Base-by-base conservation (phyloP, 1,140 invertebrate species). In the Papilio glaucus region DNA sequence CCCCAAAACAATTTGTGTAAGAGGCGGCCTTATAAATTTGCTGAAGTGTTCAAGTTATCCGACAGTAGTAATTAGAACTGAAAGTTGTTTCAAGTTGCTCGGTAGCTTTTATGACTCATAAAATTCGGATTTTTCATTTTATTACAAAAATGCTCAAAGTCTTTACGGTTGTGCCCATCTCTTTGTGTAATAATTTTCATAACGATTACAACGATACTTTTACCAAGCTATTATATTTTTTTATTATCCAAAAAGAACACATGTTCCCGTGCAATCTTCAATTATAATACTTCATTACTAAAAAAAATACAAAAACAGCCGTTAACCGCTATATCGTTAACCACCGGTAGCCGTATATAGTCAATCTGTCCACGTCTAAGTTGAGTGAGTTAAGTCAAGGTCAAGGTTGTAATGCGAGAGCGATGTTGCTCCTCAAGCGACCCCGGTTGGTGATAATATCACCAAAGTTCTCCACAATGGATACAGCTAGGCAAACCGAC, bases 101-200 rank as follows among this genome's bases (percentile, higher is more conserved):
- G 70, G 57, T 72, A 33, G 41, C 39, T 72, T 72, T 72, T 72
- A 72, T 63, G 41, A 63, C n/a, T 62, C 26, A 63, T 72, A 72
- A 72, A 72, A 45, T 45, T 33, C 60, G 41, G 60, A 61, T 62
- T 68, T 67, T 68, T 67, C 41, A 42, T 68, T 72, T 72, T 72
- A 72, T 72, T 63, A 42, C 71, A 53, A 29, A 38, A 63, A 42
- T 26, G 38, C 21, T 72, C 60, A 15, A 69, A 60, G 57, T 62
- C 37, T 42, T 62, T 49, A 29, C 63, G 18, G 21, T 68, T 68
- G 71, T 24, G 33, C 57, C 39, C 41, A 15, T 72, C 61, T 49
- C 60, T 45, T 63, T 63, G 60, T 63, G 24, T 63, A 63, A 39
- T 68, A 21, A 68, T 68, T 68, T 68, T 68, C 41, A 68, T 49